Conservation (phyloP, 2,797 vertebrate species). For the Natrix natrix region DNA sequence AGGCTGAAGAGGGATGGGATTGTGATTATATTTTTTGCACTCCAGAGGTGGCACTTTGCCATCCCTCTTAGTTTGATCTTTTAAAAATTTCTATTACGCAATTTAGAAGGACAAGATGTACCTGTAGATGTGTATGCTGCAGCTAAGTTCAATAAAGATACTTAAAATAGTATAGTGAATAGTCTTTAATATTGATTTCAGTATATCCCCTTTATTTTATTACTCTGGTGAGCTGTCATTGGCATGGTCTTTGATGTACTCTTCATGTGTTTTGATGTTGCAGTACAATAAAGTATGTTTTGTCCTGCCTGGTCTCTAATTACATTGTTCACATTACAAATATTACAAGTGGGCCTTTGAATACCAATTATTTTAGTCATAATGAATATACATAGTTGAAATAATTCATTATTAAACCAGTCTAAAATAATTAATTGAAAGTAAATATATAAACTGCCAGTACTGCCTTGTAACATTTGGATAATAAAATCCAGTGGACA, state of each 20-base stretch:
- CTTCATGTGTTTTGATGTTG: constrained; percentile 73
- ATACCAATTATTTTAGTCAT: not conserved
- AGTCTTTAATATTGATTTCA: constrained; percentile 66
- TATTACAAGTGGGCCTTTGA: not conserved
- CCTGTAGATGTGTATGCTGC: constrained; percentile 59
- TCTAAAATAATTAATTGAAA: not conserved
- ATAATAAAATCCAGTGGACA: not conserved
- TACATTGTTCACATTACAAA: not conserved
- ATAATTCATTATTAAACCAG: not conserved
- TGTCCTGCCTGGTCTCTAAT: constrained; percentile 65
- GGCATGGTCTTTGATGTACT: constrained; percentile 73
- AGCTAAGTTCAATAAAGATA: constrained; percentile 67
- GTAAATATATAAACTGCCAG: not conserved
- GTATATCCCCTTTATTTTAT: constrained; percentile 63
- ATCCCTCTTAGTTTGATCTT: constrained; percentile 60
- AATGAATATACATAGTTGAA: not conserved
- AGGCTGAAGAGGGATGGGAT: constrained; percentile 39
- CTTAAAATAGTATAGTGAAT: constrained; percentile 65
- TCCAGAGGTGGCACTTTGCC: constrained; percentile 37
- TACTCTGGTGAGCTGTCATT: constrained; percentile 57
- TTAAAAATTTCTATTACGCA: constrained; percentile 54
- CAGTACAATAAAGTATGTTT: constrained; percentile 77
- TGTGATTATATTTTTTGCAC: not conserved
- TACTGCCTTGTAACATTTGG: not conserved
- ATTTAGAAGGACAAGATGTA: constrained; percentile 49